phyloP scores from a whole-genome alignment of 2,888 invertebrate species.

The Eurytoma adleriae region DNA sequence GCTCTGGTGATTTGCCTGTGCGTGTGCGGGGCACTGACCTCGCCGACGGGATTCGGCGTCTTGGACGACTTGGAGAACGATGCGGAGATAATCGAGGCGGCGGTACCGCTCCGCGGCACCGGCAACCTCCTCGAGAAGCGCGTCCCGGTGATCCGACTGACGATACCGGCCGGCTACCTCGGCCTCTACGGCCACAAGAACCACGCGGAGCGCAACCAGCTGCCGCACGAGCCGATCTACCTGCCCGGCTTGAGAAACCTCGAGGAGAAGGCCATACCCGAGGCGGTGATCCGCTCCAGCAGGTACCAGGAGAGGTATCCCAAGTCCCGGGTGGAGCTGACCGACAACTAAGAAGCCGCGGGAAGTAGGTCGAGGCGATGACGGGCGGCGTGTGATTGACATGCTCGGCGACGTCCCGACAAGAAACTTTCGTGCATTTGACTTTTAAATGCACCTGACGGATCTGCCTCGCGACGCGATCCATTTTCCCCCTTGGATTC shows the following conservation, averaged over 20 bases:
- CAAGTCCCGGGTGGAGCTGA: constrained; percentile 46
- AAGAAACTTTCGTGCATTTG: no score
- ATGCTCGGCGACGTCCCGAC: neutral
- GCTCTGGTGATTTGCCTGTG: constrained; percentile 60
- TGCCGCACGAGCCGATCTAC: constrained; percentile 23
- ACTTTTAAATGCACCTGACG: no score
- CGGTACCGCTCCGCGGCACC: constrained; percentile 62
- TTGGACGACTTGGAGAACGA: constrained; percentile 60
- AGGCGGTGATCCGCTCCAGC: constrained; percentile 39
- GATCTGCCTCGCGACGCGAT: no score
- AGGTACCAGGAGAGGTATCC: constrained; percentile 28
- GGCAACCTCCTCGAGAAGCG: constrained; percentile 66
- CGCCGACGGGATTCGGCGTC: constrained; percentile 54
- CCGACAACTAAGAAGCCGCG: neutral
- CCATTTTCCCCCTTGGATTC: no score
- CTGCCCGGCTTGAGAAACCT: constrained; percentile 64
- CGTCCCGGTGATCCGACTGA: constrained; percentile 63
- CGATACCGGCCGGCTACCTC: constrained; percentile 45
- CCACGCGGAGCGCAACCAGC: constrained; percentile 61
- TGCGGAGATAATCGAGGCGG: constrained; percentile 59
- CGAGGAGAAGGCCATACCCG: constrained; percentile 66
- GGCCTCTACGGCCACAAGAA: constrained; percentile 58
- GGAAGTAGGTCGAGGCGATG: neutral
- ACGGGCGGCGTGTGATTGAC: constrained; percentile 9
- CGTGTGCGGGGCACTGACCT: constrained; percentile 56